Evolutionary conservation across 2,888 invertebrate species (phyloP), one percentile per base, ranked within the genome.

Genomic region (Chydorus sphaericus): DNA sequence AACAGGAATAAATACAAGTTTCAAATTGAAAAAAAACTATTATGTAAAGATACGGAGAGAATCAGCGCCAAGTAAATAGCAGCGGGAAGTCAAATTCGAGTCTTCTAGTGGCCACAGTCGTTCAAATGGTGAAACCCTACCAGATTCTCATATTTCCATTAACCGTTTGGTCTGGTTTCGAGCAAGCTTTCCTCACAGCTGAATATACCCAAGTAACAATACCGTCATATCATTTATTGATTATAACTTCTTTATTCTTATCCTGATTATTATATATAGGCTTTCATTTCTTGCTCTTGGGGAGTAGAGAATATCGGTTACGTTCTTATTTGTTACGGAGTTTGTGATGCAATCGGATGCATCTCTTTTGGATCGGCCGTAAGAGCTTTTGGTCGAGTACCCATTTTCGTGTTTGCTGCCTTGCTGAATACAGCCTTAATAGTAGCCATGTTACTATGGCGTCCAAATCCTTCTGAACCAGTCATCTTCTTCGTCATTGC

Each of bases 291-390:
- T 2, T 91, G 91, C 68, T 87, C 89, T 0, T 72, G 89, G 66
- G 90, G 96, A 29, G 86, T 96, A 53, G 82, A 88, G 63, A 85
- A 85, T 65, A 92, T 97, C 53, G 96, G 97, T 54, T 93, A 91
- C 72, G 91, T 94, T 50, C 92, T 96, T 90, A 92, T 96, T 66
- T 91, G 91, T 68, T 94, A 93, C 70, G 96, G 94, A 2, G 85
- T 93, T 1, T 89, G 87, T 33, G 92, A 93, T 70, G 92, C 94
- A 1, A 73, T 87, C 55, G 91, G 92, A 69, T 92, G 93, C 29
- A 76, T 92, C 58, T 75, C 90, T 20, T 93, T 92, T 69, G 94
- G 94, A 3, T 84, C 88, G 1, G 77, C 90, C 55, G 90, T 90
- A 83, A 92, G 92, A 70, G 85, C 85, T 68, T 83, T 91, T 61